Evolutionary conservation across 2,113 vertebrate species (phyloP), one percentile per base, ranked within the genome.

Genomic region (Diadophis punctatus): DNA sequence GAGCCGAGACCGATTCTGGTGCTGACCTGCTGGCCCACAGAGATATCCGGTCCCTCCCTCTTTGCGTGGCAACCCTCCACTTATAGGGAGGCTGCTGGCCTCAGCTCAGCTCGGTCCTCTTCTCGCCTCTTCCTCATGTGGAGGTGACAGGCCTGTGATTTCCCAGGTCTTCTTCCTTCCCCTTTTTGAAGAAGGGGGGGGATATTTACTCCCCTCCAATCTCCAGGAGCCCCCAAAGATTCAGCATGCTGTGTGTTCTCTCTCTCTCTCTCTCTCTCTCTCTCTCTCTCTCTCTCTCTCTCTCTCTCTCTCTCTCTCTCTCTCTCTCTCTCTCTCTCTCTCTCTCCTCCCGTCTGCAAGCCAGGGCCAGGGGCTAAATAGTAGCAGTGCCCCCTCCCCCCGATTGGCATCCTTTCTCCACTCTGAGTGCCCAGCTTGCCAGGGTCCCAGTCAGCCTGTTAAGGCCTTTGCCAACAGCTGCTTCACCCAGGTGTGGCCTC

Each of bases 21-120:
- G 10, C n/a, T 74, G n/a, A 18, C 16, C 68, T 8, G 68, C n/a
- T 20, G 63, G 68, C 2, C 14, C 0, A 39, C 6, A 39, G 6
- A 74, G 16, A 39, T 53, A 3, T 4, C 60, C 3, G 60, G 27
- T 6, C 16, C 6, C n/a, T 18, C n/a, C 68, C n/a, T 74, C n/a
- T 4, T 34, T 74, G n/a, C 14, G 0, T 7, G 63, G 2, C 63
- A 14, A 6, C 63, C 63, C 63, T 68, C 30, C 30, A n/a, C 12
- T 2, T 16, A 18, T 6, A 1, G 30, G n/a, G n/a, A 16, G 63
- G 1, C n/a, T 1, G n/a, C 63, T 8, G 2, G 16, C n/a, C 6
- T 20, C 16, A 3, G 7, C 34, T 39, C 16, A 20, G n/a, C 18
- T 16, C 68, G 39, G 7, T 3, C 68, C 34, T 80, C 7, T 39